Percentiles rank a stretch among this genome's conserved stretches.
Conservation (phyloP, 2,888 invertebrate species). For the Melieria picta region DNA sequence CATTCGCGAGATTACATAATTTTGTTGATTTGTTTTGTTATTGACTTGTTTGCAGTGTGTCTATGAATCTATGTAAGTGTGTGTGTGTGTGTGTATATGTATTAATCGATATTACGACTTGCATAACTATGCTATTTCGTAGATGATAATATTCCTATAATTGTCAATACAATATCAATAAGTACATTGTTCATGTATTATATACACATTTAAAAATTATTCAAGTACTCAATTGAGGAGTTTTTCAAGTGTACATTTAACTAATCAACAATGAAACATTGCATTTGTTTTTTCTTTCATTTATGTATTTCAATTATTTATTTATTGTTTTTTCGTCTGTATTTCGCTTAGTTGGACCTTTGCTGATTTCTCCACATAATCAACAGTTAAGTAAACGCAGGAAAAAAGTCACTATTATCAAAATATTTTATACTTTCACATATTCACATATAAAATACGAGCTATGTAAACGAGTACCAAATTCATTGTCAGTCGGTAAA, state of each 20-base stretch:
- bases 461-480: too few relatives aligned
- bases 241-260: conserved; percentile 28
- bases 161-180: conserved; percentile 18
- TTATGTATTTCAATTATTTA: conserved; percentile 11
- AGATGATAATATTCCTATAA: conserved; percentile 11
- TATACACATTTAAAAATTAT: conserved; percentile 14
- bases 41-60: conserved; percentile 4
- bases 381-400: too few relatives aligned
- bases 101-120: background rate
- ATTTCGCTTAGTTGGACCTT: background rate
- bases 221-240: conserved; percentile 1
- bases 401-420: too few relatives aligned
- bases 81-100: background rate
- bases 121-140: conserved; percentile 1
- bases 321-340: conserved; percentile 6
- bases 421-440: too few relatives aligned
- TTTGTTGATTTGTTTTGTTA: background rate
- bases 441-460: too few relatives aligned
- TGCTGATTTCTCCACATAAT: too few relatives aligned
- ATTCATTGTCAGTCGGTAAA: too few relatives aligned
- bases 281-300: conserved; percentile 2
- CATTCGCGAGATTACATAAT: too few relatives aligned
- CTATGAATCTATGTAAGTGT: background rate
- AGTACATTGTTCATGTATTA: background rate
- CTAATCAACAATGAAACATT: conserved; percentile 31